Conservation (phyloP, 2,113 vertebrate genomes). For the Oreocharis arfaki region DNA sequence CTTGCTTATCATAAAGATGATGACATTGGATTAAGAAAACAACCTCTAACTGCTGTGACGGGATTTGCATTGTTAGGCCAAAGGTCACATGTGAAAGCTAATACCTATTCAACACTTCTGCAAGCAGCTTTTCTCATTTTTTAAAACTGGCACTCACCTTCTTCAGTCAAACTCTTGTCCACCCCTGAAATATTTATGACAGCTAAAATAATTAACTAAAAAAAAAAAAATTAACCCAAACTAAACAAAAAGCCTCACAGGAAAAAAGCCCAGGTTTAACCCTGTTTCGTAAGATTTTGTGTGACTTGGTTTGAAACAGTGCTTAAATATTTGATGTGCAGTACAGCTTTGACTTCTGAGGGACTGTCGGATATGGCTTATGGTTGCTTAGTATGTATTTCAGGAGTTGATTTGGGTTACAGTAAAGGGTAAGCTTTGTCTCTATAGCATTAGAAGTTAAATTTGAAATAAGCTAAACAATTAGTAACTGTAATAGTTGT, state of each 20-base stretch:
- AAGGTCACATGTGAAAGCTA: constrained; percentile 80
- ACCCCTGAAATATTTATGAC: constrained; percentile 58
- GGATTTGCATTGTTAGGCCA: constrained; percentile 80
- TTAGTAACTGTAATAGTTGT: constrained; percentile 72
- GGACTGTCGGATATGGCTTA: not conserved
- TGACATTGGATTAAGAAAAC: constrained; percentile 61
- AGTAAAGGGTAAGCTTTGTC: constrained; percentile 14
- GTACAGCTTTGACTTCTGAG: not conserved
- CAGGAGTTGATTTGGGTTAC: not conserved
- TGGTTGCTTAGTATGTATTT: not conserved
- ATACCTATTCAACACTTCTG: constrained; percentile 78
- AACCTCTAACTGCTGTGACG: constrained; percentile 75
- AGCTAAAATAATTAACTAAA: constrained; percentile 24
- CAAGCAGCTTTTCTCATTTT: constrained; percentile 49
- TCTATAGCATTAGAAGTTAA: constrained; percentile 1
- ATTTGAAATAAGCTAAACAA: constrained; percentile 3
- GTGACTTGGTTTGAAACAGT: not conserved
- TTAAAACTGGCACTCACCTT: constrained; percentile 59
- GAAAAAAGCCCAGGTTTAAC: constrained; percentile 71
- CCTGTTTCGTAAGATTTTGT: constrained; percentile 39
- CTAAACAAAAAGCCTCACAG: not conserved
- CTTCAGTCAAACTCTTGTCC: constrained; percentile 47
- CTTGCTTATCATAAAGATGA: not conserved
- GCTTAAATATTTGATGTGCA: constrained; percentile 13
- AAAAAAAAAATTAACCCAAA: not conserved